Evolutionary conservation across 2,113 vertebrate genomes (phyloP).

Genomic region (Leptocoma aspasia): DNA sequence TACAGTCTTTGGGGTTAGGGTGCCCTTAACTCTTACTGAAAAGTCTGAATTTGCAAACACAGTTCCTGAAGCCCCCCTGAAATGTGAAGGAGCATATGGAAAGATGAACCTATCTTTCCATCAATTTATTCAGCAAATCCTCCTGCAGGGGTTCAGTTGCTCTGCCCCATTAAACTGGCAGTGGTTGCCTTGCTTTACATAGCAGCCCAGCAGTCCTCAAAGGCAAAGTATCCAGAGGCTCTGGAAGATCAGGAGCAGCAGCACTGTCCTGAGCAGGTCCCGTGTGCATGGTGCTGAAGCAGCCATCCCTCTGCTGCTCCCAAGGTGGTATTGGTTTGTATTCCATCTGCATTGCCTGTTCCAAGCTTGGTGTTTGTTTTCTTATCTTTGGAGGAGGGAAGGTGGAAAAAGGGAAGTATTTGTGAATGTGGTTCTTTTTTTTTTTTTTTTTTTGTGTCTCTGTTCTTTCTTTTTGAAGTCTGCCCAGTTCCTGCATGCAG

Average conservation of each 20-base stretch:
- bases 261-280: not conserved
- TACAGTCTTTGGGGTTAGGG: not conserved
- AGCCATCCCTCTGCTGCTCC: accelerated
- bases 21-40: not conserved
- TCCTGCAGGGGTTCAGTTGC: not conserved
- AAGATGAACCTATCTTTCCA: not conserved
- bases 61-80: not conserved
- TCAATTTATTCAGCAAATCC: not conserved
- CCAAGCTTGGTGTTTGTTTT: not conserved
- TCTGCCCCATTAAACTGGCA: not conserved
- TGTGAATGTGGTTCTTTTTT: not conserved
- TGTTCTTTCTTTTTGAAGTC: not conserved
- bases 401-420: not conserved
- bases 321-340: accelerated
- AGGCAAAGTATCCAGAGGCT: not conserved
- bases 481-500: not conserved
- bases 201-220: not conserved
- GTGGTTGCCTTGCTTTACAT: not conserved
- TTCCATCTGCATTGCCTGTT: not conserved
- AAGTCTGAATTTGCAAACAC: not conserved
- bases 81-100: not conserved
- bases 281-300: accelerated
- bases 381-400: not conserved
- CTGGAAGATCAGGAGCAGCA: not conserved
- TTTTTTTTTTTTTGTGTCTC: not conserved